Conservation (phyloP, 1,140 invertebrate genomes). For the Gryon sp. region DNA sequence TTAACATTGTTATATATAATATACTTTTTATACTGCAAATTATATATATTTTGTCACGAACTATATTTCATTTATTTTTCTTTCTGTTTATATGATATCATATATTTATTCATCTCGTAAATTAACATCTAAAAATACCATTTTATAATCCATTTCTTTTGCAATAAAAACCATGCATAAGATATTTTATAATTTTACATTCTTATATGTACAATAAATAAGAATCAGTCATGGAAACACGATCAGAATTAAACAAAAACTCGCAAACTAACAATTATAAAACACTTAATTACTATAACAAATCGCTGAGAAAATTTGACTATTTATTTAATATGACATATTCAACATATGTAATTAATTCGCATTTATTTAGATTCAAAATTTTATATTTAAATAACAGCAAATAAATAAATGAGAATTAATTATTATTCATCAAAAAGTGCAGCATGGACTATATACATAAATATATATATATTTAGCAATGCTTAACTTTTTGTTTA, state of each 20-base stretch:
- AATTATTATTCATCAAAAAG: too few species aligned
- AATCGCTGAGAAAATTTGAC: slow-evolving; percentile 11
- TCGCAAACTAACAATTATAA: background rate
- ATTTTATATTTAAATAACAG: too few species aligned
- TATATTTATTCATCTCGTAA: background rate
- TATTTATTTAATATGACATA: too few species aligned
- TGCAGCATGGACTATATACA: too few species aligned
- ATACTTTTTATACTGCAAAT: too few species aligned
- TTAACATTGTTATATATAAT: too few species aligned
- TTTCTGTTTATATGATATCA: too few species aligned
- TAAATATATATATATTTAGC: too few species aligned
- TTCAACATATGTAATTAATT: background rate
- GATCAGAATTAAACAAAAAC: background rate
- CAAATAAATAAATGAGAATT: too few species aligned
- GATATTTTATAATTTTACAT: slow-evolving; percentile 11
- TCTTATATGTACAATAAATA: slow-evolving; percentile 21
- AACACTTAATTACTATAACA: background rate
- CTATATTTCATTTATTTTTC: too few species aligned
- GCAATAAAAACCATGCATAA: slow-evolving; percentile 8
- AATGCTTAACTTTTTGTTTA: too few species aligned
- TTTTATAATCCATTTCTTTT: background rate
- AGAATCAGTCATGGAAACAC: slow-evolving; percentile 16
- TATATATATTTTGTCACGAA: too few species aligned
- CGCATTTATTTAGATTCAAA: background rate
- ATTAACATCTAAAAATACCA: slow-evolving; percentile 8